Conservation (phyloP, 1,140 invertebrate species). For the Papilio polyxenes region DNA sequence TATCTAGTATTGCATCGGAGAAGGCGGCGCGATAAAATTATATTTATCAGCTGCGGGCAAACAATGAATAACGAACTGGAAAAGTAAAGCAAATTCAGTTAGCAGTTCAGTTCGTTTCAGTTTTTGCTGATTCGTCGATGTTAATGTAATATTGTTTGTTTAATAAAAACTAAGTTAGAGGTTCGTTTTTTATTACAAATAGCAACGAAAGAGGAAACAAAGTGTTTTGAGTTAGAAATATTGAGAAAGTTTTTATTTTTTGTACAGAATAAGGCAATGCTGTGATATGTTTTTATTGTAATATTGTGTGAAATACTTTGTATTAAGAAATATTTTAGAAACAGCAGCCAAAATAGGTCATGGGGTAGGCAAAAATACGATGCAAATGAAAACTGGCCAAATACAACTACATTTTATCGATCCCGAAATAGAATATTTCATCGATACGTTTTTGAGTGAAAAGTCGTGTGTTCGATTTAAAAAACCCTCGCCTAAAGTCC, state of each 20-base stretch:
- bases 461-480: not conserved
- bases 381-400: too few relatives aligned
- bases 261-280: not conserved
- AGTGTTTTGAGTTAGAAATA: not conserved
- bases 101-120: constrained; percentile 49
- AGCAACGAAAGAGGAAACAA: not conserved
- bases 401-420: too few relatives aligned
- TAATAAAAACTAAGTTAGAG: not conserved
- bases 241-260: not conserved
- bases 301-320: not conserved
- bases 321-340: too few relatives aligned
- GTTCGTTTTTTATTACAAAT: not conserved
- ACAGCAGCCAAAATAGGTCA: too few relatives aligned
- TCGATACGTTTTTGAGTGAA: too few relatives aligned
- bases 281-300: not conserved
- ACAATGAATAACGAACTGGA: constrained; percentile 67
- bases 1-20: constrained; percentile 59
- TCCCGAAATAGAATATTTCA: too few relatives aligned
- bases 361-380: not conserved
- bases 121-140: constrained; percentile 36
- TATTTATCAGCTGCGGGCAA: constrained; percentile 61
- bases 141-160: constrained; percentile 31
- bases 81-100: constrained; percentile 63
- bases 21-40: constrained; percentile 54
- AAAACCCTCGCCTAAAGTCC: not conserved